Evolutionary conservation across 2,888 invertebrate species (phyloP), one percentile per base, ranked within the genome.

Genomic region (Eilema griseolum): DNA sequence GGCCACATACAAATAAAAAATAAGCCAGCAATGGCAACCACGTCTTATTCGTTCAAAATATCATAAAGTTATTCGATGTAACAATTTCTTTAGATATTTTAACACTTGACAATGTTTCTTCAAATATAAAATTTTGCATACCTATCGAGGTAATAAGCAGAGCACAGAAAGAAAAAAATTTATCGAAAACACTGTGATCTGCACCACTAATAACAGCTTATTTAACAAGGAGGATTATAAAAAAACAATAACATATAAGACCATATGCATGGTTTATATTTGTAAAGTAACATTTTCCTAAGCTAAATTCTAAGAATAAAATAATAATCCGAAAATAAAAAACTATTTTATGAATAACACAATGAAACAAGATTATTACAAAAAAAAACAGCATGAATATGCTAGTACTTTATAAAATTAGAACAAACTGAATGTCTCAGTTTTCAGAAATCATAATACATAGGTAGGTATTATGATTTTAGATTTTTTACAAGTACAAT

Each of bases 221-320:
- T 52, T n/a, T 10, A 26, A 3, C 12, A 59, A 16, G 26, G 5
- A 59, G 24, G 26, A 46, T 28, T 20, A n/a, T 41, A 41, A 28
- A 24, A 23, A 63, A 69, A 64, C 31, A 64, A 60, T 31, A 60
- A 46, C 66, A 31, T 4, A 56, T n/a, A n/a, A n/a, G n/a, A n/a
- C n/a, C n/a, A n/a, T n/a, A n/a, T n/a, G n/a, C n/a, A n/a, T 20
- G 14, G 16, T 20, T 1, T 20, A 8, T 24, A 28, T 70, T 69
- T 52, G 37, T 66, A 28, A 76, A 65, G 31, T 70, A 74, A 71
- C 72, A 65, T 69, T 67, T 82, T 66, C 57, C 77, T 81, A 78
- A 76, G 46, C 61, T 61, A 31, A 74, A 67, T 56, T 69, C 57
- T 63, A 72, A 65, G 59, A 67, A 72, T 71, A 56, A 61, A 59